A percentile compares a stretch with the other conserved stretches of the same genome.
Evolutionary conservation across 2,797 vertebrate genomes (phyloP).

Genomic region (Poeciliopsis presidionis): DNA sequence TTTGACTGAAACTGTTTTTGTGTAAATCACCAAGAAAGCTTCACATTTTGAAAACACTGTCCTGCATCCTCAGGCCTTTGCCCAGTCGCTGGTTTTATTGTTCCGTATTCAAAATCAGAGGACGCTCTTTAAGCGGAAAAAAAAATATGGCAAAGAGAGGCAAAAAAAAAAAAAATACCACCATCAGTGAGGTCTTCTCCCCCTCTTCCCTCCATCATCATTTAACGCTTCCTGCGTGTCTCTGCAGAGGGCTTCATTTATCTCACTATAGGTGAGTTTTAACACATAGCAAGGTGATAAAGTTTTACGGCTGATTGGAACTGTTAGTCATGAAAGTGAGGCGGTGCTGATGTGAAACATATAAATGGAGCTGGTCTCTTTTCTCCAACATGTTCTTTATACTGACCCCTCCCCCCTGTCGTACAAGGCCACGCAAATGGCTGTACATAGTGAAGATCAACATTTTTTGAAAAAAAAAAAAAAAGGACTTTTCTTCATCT

Average conservation of each 20-base stretch:
- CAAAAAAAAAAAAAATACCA: neutral
- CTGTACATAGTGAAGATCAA: neutral
- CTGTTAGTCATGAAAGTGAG: conserved; percentile 62
- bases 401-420: conserved; percentile 19
- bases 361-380: conserved; percentile 63
- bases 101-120: neutral
- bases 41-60: neutral
- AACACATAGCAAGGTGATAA: conserved; percentile 43
- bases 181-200: neutral
- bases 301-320: conserved; percentile 60
- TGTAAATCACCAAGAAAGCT: neutral
- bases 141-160: neutral
- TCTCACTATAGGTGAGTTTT: conserved; percentile 14
- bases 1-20: neutral
- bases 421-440: conserved; percentile 47
- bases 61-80: neutral
- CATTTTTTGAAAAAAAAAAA: neutral
- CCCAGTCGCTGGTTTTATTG: neutral
- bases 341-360: conserved; percentile 61
- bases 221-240: neutral
- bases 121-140: neutral
- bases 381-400: conserved; percentile 59
- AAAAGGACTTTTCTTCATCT: conserved; percentile 1
- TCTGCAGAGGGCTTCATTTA: conserved; percentile 8
- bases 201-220: neutral